Conservation (phyloP, 1,140 invertebrate species). For the Magallana angulata region DNA sequence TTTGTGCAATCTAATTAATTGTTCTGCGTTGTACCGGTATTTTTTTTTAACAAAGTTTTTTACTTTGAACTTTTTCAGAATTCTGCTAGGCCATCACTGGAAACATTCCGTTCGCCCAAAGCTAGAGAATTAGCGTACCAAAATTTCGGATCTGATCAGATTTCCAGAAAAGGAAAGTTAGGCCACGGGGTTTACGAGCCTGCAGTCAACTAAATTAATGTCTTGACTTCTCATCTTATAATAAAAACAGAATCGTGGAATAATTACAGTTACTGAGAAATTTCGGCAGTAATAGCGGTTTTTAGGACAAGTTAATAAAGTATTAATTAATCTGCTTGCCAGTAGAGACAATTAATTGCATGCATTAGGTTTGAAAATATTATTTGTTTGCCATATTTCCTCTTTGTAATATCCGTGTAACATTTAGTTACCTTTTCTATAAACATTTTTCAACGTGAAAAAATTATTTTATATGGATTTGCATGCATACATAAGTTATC, state of each 20-base stretch:
- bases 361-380: neutral
- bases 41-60: neutral
- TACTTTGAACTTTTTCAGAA: constrained; percentile 62
- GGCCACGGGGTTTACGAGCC: constrained; percentile 76
- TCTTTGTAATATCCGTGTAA: neutral
- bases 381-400: neutral
- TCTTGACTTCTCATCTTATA: neutral
- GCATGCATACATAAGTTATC: neutral
- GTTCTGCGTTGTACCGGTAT: neutral
- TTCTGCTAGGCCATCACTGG: constrained; percentile 70
- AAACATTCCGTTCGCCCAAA: constrained; percentile 72
- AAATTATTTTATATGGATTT: neutral
- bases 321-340: constrained; percentile 31
- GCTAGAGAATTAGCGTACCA: constrained; percentile 66
- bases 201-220: constrained; percentile 69
- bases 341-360: neutral
- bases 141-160: constrained; percentile 71
- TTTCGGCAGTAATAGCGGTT: neutral
- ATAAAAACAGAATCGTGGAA: neutral
- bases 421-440: neutral
- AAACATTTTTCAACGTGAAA: neutral
- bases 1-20: no score
- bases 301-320: constrained; percentile 8
- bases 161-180: constrained; percentile 71
- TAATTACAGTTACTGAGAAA: neutral